These are phyloP conservation scores for Ligdia adustata DNA, from an alignment of 2,888 invertebrate species.

Conservation along the genomic window DNA sequence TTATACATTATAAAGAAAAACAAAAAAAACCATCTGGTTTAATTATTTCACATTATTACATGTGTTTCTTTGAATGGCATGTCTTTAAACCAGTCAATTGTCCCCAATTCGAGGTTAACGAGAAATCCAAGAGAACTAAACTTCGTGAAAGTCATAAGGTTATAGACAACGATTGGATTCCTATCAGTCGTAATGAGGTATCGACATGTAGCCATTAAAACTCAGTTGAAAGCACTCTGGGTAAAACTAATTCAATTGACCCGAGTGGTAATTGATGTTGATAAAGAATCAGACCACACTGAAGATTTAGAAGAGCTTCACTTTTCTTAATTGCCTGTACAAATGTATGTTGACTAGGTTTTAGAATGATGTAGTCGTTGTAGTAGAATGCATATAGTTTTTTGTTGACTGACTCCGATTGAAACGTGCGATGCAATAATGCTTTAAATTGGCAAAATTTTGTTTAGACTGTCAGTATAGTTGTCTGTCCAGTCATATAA, in stretches of 20 bases:
- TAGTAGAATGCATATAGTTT: too few relatives aligned
- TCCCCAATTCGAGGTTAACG: conserved; percentile 44
- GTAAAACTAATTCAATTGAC: conserved; percentile 68
- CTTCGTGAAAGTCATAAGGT: conserved; percentile 64
- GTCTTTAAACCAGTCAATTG: neutral
- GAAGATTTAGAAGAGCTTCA: neutral
- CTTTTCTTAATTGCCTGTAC: conserved; percentile 1
- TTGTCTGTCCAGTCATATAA: too few relatives aligned
- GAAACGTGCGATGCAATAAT: too few relatives aligned
- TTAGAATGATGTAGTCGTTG: too few relatives aligned
- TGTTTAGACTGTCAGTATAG: too few relatives aligned
- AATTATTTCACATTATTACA: too few relatives aligned
- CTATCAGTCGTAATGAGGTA: conserved; percentile 67
- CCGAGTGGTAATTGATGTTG: conserved; percentile 43
- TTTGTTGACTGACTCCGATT: too few relatives aligned
- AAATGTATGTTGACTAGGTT: too few relatives aligned
- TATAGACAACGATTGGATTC: conserved; percentile 52
- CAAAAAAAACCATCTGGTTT: too few relatives aligned
- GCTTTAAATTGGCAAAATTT: too few relatives aligned
- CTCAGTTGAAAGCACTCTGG: conserved; percentile 56
- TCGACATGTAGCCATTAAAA: conserved; percentile 64
- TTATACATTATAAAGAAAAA: too few relatives aligned
- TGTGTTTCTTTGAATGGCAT: too few relatives aligned
- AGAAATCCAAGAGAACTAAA: conserved; percentile 49
- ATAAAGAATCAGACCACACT: conserved; percentile 35